Conservation (phyloP, 2,888 invertebrate genomes). For the Dasypolia templi region DNA sequence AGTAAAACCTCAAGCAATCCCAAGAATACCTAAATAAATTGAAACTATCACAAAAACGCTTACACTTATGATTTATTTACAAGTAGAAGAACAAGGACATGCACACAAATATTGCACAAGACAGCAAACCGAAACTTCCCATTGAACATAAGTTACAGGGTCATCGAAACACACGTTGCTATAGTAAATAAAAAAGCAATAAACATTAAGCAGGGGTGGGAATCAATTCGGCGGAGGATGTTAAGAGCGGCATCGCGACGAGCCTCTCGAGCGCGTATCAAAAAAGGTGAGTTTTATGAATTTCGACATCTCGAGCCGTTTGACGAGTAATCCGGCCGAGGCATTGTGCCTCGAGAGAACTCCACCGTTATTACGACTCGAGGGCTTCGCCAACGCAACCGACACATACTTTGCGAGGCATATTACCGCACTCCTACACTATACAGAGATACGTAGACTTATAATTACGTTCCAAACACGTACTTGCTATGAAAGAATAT, state of each 20-base stretch:
- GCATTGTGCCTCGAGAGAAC: slow-evolving; percentile 75
- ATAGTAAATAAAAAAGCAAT: slow-evolving; percentile 53
- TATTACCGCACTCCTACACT: slow-evolving; percentile 43
- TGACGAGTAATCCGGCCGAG: slow-evolving; percentile 83
- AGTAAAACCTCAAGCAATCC: not conserved
- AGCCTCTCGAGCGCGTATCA: slow-evolving; percentile 70
- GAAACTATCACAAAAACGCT: not conserved
- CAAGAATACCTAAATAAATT: not conserved
- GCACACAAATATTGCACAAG: not conserved
- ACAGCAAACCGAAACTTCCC: slow-evolving; percentile 9
- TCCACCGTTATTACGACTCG: slow-evolving; percentile 63
- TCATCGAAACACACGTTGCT: slow-evolving; percentile 42
- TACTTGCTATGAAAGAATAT: not conserved
- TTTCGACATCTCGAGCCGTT: slow-evolving; percentile 83
- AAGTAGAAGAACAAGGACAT: not conserved
- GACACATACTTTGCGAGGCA: slow-evolving; percentile 69
- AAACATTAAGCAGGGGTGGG: slow-evolving; percentile 67
- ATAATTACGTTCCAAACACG: slow-evolving; percentile 28
- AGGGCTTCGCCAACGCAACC: slow-evolving; percentile 70
- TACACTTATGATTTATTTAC: not conserved
- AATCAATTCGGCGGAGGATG: slow-evolving; percentile 76
- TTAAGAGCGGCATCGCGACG: slow-evolving; percentile 60
- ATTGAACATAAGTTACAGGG: slow-evolving; percentile 2
- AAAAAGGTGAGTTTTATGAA: slow-evolving; percentile 81
- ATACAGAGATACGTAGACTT: slow-evolving; percentile 33